These are phyloP conservation scores for Hartigia nigra DNA, from an alignment of 2,888 invertebrate species.

Conservation along the genomic window DNA sequence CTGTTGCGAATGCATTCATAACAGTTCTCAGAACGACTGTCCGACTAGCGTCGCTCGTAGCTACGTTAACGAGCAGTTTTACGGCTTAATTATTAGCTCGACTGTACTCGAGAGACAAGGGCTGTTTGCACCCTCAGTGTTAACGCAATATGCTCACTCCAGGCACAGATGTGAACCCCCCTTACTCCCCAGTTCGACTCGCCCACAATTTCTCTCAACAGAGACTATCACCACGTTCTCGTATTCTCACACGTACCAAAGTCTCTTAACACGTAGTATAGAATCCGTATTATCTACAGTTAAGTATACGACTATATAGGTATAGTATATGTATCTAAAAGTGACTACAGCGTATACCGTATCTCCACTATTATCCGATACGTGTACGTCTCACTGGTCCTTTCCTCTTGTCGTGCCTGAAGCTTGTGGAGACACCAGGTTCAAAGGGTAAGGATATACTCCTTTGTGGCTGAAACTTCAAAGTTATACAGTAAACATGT, in stretches of 20 bases:
- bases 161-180: conserved; percentile 34
- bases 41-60: background rate
- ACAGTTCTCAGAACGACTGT: background rate
- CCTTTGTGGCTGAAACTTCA: background rate
- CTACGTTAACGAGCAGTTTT: conserved; percentile 53
- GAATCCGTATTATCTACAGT: background rate
- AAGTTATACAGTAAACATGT: background rate
- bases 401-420: background rate
- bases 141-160: conserved; percentile 57
- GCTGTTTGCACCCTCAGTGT: conserved; percentile 61
- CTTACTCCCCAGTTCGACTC: background rate
- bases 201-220: background rate
- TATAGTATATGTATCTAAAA: background rate
- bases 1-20: background rate
- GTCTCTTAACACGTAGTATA: background rate
- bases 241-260: background rate
- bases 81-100: conserved; percentile 60
- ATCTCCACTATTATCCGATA: background rate
- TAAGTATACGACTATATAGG: background rate
- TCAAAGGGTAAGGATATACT: background rate
- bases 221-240: background rate
- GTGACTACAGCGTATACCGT: background rate
- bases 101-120: conserved; percentile 47
- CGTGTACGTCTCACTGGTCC: background rate
- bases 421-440: background rate